Conservation (phyloP, 1,140 invertebrate species). For the Coptotermes formosanus region DNA sequence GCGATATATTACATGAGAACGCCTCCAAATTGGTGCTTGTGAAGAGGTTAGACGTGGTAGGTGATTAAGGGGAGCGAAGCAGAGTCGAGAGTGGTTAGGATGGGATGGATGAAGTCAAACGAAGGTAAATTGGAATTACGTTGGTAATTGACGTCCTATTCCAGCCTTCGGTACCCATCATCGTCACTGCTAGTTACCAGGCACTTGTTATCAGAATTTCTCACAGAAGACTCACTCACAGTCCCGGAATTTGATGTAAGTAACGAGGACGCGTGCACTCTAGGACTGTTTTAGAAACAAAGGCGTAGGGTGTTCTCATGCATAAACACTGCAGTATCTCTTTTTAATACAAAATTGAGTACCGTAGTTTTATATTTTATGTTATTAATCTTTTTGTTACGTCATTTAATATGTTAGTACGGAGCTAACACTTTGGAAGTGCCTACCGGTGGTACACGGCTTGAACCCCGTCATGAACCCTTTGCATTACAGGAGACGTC, state of each 20-base stretch:
- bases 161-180: not conserved
- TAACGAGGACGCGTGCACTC: not conserved
- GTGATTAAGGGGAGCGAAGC: not conserved
- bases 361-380: no score
- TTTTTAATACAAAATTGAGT: no score
- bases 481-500: no score
- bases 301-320: no score
- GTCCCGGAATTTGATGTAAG: not conserved
- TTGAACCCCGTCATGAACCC: no score
- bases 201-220: not conserved
- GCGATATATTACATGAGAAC: not conserved
- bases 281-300: not conserved
- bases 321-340: no score
- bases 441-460: no score
- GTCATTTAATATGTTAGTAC: no score
- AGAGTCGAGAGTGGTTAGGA: not conserved
- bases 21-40: not conserved
- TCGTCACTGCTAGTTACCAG: not conserved
- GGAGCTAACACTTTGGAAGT: no score
- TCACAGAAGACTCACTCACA: not conserved
- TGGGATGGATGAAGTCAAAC: not conserved
- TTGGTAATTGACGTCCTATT: constrained; percentile 16
- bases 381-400: no score
- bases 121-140: constrained; percentile 13
- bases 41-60: constrained; percentile 9